phyloP scores from a whole-genome alignment of 2,113 vertebrate genomes.

The Chaetodon trifascialis region DNA sequence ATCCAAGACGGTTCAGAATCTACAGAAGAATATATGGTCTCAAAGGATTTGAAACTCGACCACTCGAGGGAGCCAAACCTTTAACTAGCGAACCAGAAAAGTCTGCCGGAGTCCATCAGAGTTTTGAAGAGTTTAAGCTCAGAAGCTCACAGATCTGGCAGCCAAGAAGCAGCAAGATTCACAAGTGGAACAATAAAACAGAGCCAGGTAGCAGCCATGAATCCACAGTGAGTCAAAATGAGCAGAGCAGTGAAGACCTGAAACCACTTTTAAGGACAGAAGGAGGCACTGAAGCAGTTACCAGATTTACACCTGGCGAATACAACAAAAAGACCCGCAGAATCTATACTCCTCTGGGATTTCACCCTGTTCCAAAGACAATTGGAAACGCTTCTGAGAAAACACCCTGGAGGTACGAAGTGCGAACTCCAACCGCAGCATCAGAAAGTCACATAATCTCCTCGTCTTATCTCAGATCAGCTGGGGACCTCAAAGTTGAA shows the following conservation, averaged over 20 bases:
- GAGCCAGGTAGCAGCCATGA: not conserved
- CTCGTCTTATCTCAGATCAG: constrained; percentile 9
- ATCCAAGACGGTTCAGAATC: not conserved
- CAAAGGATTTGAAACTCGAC: constrained; percentile 17
- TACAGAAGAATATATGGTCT: constrained; percentile 21
- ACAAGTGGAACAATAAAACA: constrained; percentile 20
- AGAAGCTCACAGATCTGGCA: constrained; percentile 8
- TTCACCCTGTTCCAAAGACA: not conserved
- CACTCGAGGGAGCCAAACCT: constrained; percentile 58
- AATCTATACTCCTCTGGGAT: not conserved
- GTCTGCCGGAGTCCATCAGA: not conserved
- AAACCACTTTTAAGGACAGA: not conserved
- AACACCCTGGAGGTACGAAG: not conserved
- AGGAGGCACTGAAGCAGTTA: not conserved
- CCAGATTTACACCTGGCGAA: not conserved
- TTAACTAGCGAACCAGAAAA: not conserved
- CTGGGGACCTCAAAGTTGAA: not conserved
- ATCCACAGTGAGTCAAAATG: not conserved
- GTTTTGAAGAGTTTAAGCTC: constrained; percentile 1
- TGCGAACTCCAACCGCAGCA: not conserved
- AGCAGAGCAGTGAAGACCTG: not conserved
- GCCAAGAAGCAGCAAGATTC: not conserved
- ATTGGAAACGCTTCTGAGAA: not conserved
- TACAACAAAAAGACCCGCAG: not conserved
- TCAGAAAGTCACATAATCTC: not conserved